These are phyloP conservation scores for Melanotaenia boesemani DNA, from an alignment of 2,797 vertebrate species.

Conservation along the genomic window DNA sequence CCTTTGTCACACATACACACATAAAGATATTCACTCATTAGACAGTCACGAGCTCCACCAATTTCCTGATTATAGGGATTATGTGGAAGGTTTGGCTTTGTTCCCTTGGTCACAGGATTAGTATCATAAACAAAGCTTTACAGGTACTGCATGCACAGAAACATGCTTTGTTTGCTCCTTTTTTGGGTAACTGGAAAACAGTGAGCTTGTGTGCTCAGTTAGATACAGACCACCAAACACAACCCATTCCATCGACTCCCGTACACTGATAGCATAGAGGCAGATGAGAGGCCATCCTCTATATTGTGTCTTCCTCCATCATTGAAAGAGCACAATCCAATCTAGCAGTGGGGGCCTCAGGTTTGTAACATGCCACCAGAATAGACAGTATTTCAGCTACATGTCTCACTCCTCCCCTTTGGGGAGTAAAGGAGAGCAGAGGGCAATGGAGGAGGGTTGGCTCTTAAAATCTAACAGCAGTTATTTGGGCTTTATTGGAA, in stretches of 20 bases:
- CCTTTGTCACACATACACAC: conserved; percentile 2
- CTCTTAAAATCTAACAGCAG: conserved; percentile 63
- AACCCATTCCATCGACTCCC: conserved; percentile 14
- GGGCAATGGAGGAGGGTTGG: conserved; percentile 33
- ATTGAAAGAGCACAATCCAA: conserved; percentile 48
- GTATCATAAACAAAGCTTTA: background rate
- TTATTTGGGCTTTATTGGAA: conserved; percentile 60
- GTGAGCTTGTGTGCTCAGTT: background rate
- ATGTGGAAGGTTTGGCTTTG: conserved; percentile 18
- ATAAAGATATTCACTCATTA: background rate
- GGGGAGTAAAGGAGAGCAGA: conserved; percentile 48
- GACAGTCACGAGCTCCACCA: background rate
- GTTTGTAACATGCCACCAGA: conserved; percentile 29
- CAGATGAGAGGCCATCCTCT: conserved; percentile 49
- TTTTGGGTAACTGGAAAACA: background rate
- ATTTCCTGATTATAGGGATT: conserved; percentile 16
- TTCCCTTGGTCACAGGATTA: conserved; percentile 1
- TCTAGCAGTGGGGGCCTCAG: conserved; percentile 32
- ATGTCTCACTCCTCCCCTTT: conserved; percentile 38
- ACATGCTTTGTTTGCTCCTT: background rate
- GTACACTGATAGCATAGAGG: conserved; percentile 27
- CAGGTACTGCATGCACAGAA: background rate
- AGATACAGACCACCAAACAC: background rate
- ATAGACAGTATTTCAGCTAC: conserved; percentile 38
- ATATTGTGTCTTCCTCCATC: conserved; percentile 50